Conservation (phyloP, 2,888 invertebrate genomes). For the Lasioglossum malachurum region DNA sequence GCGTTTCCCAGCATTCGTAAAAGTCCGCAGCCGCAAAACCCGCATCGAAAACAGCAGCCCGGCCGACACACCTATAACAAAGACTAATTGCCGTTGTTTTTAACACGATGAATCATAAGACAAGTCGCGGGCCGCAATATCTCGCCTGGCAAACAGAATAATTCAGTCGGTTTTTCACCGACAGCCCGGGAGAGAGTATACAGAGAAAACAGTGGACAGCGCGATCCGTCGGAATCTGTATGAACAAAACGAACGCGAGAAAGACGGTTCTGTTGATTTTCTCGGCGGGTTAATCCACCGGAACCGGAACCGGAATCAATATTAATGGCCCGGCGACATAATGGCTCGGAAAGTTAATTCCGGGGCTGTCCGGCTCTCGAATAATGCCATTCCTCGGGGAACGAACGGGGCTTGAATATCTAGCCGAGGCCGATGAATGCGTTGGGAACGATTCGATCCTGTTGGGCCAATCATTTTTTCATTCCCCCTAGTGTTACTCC, state of each 20-base stretch:
- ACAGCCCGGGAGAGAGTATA: not conserved
- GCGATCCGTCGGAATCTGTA: not conserved
- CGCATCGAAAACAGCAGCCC: not conserved
- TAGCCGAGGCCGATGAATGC: not conserved
- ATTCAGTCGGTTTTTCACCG: not conserved
- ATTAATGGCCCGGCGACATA: constrained; percentile 43
- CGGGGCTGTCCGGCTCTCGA: constrained; percentile 21
- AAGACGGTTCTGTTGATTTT: constrained; percentile 6
- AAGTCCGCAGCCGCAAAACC: not conserved
- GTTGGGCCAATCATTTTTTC: not conserved
- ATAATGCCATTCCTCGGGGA: constrained; percentile 10
- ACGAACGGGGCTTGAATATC: not conserved
- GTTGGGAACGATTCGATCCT: not conserved
- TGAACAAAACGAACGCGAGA: not conserved
- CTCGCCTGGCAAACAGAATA: not conserved
- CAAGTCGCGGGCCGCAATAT: not conserved
- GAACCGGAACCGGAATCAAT: constrained; percentile 31
- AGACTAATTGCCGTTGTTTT: not conserved
- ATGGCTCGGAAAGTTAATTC: constrained; percentile 39
- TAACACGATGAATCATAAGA: not conserved
- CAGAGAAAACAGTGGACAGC: not conserved
- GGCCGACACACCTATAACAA: not conserved
- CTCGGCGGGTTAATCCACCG: constrained; percentile 39
- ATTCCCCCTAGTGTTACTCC: not conserved
- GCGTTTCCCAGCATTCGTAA: not conserved